Evolutionary conservation across 1,140 invertebrate genomes (phyloP), one percentile per base, ranked within the genome.

Genomic region (Pogonus chalceus): DNA sequence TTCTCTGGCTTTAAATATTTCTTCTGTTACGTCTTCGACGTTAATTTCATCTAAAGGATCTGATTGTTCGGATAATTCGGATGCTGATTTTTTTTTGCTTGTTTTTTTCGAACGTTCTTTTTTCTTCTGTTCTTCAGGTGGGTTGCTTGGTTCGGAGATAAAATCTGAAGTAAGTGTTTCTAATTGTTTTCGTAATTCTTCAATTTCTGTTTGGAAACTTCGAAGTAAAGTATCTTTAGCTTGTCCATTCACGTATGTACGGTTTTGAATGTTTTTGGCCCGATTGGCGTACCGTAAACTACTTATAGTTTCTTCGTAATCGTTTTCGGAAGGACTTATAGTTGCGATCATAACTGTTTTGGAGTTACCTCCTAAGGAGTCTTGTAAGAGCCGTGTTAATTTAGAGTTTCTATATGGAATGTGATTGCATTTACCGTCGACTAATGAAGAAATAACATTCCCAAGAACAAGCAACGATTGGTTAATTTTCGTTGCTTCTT

Each of bases 271-370:
- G 65, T 91, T 95, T 72, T 99, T 99, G 1, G 96, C 95, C 51
- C 96, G 78, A 75, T 92, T 95, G 1, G 96, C 96, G 74, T 99
- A 99, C 35, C 97, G 77, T 39, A 99, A 74, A 0, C 96, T 98
- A 65, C 92, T 97, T 43, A 98, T 90, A 0, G 93, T 95, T 72
- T 99, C 96, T 65, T 98, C 95, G 68, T 95, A 97, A 74, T 99
- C 98, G 55, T 88, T 87, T 61, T 94, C 90, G 7, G 95, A 92
- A 24, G 96, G 96, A 21, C 95, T 95, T 35, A 98, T 81, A 66
- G 96, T 98, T 10, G 96, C 95, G 68, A 81, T 82, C 91, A 97
- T 96, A 21, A 96, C 83, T 35, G 94, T 97, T 77, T 97, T 97
- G 1, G 93, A 92, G 74, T 97, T 97, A n/a, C 94, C 94, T 14